Evolutionary conservation across 2,797 vertebrate species (phyloP), one percentile per base, ranked within the genome.

Genomic region (Poecilia velifera): DNA sequence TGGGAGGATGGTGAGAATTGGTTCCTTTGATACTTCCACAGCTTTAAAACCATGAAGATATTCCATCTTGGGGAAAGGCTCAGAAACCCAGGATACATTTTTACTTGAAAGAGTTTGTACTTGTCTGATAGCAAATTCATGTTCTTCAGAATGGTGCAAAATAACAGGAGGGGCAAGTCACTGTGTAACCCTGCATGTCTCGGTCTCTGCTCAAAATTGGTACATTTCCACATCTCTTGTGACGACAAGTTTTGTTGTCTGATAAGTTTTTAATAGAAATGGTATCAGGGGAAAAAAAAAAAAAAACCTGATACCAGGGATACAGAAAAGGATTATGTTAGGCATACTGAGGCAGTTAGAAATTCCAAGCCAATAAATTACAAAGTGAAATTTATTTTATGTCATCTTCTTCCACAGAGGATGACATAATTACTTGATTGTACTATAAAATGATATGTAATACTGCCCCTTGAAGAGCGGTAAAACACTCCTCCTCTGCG

Each of bases 1-100:
- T 45, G 46, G 64, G 53, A 28, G 36, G n/a, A 28, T 62, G 31
- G n/a, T 59, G 57, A 49, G 64, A 79, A 80, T 82, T 62, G 0
- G 64, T 79, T 86, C 76, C 53, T 90, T 89, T 83, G 74, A 84
- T 87, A 88, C 77, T 77, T 25, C 39, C 45, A 31, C 55, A 31
- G 53, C 82, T 86, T 87, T 79, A 79, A 89, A 91, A 80, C 70
- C 57, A 79, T 74, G 55, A 72, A 39, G 59, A 57, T 76, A 87
- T 45, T 75, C 62, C 71, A 78, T 62, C 76, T 78, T n/a, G 36
- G 51, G 72, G 43, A 78, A 34, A 72, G 43, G 77, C 77, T 77
- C 43, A 53, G 78, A 1, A 8, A 34, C 25, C 53, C n/a, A 59
- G 39, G 34, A 71, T 81, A 71, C 82, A 72, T 70, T 73, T 34